These are phyloP conservation scores for Brachyhypopomus gauderio DNA, from an alignment of 2,113 vertebrate genomes.

Conservation along the genomic window DNA sequence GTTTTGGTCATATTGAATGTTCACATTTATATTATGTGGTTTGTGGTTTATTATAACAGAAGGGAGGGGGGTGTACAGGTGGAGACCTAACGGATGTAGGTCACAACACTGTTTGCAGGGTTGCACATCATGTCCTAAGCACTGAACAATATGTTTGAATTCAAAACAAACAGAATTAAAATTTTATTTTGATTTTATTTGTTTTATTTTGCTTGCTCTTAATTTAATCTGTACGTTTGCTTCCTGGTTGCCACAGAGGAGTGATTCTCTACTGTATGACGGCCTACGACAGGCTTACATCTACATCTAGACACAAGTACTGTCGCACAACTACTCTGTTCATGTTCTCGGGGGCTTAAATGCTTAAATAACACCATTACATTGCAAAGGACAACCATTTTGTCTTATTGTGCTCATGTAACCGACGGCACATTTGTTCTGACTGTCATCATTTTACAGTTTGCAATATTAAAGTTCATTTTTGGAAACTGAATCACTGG, in stretches of 20 bases:
- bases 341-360: background rate
- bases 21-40: background rate
- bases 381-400: background rate
- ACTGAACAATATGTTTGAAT: background rate
- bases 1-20: background rate
- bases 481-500: background rate
- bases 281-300: too few species aligned
- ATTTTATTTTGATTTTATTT: too few species aligned
- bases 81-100: background rate
- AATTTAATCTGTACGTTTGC: background rate
- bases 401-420: background rate
- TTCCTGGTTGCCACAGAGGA: too few species aligned
- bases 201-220: background rate
- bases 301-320: too few species aligned
- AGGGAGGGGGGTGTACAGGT: background rate
- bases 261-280: too few species aligned
- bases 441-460: background rate
- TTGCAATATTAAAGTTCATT: conserved; percentile 7
- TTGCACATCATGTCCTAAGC: background rate
- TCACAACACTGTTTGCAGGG: background rate
- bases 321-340: too few species aligned
- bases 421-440: conserved; percentile 1
- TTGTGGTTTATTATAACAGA: background rate
- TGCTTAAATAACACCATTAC: background rate
- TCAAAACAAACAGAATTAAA: too few species aligned